phyloP scores from a whole-genome alignment of 2,888 invertebrate genomes.

The Drosophila meridiana region DNA sequence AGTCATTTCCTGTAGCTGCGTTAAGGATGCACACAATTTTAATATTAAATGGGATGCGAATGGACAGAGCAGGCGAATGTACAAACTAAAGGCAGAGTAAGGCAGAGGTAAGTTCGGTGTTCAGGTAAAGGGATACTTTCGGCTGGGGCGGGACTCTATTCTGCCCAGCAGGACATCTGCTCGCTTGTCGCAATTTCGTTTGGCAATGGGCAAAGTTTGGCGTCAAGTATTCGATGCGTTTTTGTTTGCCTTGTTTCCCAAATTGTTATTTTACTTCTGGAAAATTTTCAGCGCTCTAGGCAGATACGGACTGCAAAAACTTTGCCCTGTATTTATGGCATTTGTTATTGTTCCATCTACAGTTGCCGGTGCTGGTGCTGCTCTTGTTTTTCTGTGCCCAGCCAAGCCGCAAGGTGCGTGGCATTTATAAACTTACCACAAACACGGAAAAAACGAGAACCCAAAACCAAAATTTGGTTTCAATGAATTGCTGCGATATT shows the following conservation, averaged over 20 bases:
- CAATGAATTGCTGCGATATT: slow-evolving; percentile 24
- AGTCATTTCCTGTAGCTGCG: slow-evolving; percentile 34
- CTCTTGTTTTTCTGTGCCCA: not conserved
- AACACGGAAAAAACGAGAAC: not conserved
- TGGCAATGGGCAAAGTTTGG: slow-evolving; percentile 70
- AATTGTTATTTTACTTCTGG: slow-evolving; percentile 75
- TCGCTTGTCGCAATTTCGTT: slow-evolving; percentile 58
- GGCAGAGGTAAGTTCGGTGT: not conserved
- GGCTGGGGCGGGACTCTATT: not conserved
- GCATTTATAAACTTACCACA: slow-evolving; percentile 56
- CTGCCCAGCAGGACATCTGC: slow-evolving; percentile 58
- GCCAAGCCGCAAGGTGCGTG: slow-evolving; percentile 46
- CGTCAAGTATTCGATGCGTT: slow-evolving; percentile 60
- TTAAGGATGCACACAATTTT: slow-evolving; percentile 79
- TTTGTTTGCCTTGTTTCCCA: slow-evolving; percentile 61
- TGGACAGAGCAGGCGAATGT: slow-evolving; percentile 6
- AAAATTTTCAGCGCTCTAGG: slow-evolving; percentile 64
- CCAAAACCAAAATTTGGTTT: slow-evolving; percentile 12
- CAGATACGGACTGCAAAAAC: slow-evolving; percentile 63
- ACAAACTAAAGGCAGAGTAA: not conserved
- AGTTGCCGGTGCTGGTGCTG: slow-evolving; percentile 3
- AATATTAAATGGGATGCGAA: slow-evolving; percentile 70
- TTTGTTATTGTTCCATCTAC: slow-evolving; percentile 49
- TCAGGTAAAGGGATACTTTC: not conserved
- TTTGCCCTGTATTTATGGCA: slow-evolving; percentile 69